Evolutionary conservation across 2,113 vertebrate species (phyloP).

Genomic region (Addax nasomaculatus): DNA sequence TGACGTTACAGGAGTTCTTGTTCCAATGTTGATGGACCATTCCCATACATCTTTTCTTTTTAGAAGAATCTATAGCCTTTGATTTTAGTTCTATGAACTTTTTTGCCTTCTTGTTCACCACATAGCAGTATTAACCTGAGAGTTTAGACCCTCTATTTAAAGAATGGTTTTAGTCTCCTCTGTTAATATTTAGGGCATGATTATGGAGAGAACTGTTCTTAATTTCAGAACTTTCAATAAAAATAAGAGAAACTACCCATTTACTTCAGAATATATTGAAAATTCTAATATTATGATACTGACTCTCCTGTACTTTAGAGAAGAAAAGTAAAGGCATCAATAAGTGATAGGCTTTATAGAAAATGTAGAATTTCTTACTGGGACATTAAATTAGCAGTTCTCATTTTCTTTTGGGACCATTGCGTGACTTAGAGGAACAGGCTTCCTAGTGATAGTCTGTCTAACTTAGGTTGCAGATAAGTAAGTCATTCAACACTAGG

Average conservation of each 20-base stretch:
- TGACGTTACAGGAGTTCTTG: background rate
- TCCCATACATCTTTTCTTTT: background rate
- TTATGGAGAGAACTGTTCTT: background rate
- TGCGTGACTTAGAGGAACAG: background rate
- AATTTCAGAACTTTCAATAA: constrained; percentile 7
- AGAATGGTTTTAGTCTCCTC: background rate
- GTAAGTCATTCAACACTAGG: background rate
- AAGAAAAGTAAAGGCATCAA: background rate
- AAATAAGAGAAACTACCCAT: background rate
- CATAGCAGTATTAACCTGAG: background rate
- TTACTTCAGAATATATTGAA: constrained; percentile 8
- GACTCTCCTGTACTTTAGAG: background rate
- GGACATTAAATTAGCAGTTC: background rate
- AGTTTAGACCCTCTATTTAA: background rate
- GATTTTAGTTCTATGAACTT: background rate
- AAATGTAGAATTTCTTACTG: background rate
- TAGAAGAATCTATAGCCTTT: background rate
- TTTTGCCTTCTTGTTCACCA: constrained; percentile 3
- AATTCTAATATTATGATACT: background rate
- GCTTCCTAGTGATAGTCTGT: background rate
- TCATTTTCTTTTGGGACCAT: background rate
- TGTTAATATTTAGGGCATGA: background rate
- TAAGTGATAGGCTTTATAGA: background rate
- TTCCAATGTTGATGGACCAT: background rate
- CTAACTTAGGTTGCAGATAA: background rate